Base-by-base conservation (phyloP, 2,113 vertebrate species). In the Ophiodon elongatus region DNA sequence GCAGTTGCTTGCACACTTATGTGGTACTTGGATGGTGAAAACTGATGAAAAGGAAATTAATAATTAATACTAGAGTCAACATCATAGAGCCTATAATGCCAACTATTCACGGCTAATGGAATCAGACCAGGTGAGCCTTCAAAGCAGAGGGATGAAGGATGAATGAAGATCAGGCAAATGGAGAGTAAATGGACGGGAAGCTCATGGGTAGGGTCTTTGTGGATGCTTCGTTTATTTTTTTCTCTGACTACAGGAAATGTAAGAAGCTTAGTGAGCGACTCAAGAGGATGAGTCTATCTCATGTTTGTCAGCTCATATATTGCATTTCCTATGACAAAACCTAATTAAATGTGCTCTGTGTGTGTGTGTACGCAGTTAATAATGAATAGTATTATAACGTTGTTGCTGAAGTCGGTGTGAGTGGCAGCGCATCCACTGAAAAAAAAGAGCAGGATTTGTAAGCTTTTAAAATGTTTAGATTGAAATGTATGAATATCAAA, bases 101-200 rank as follows among this genome's bases (percentile, higher is more conserved):
- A 59, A 5, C 85, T 43, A 86, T 79, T 86, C 77, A 81, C 72
- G 41, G 31, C 80, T 73, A 78, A 86, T 82, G 74, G 78, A 84
- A 85, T 87, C 66, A 75, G 85, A 82, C 75, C 78, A 91, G 90
- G 79, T 84, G 79, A 92, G 82, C 63, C 64, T 70, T 75, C 35
- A 27, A 6, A 23, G 79, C 66, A 56, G 64, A 77, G 80, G 78
- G 82, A 87, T 79, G 77, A 89, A 85, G 87, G 82, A 76, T 76
- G 83, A 43, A 73, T 67, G 39, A 45, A 52, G 60, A 66, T 54
- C 6, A 2, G 25, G 68, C 59, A 73, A 63, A 59, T 39, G 57
- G 70, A 63, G 33, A 43, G 60, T 69, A 60, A 76, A 83, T 39
- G 56, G 47, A 70, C 63, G 79, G 68, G 76, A 71, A 45, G 79